Percentiles rank a stretch among this genome's conserved stretches.
Evolutionary conservation across 2,113 vertebrate species (phyloP).

Genomic region (Tragelaphus scriptus): DNA sequence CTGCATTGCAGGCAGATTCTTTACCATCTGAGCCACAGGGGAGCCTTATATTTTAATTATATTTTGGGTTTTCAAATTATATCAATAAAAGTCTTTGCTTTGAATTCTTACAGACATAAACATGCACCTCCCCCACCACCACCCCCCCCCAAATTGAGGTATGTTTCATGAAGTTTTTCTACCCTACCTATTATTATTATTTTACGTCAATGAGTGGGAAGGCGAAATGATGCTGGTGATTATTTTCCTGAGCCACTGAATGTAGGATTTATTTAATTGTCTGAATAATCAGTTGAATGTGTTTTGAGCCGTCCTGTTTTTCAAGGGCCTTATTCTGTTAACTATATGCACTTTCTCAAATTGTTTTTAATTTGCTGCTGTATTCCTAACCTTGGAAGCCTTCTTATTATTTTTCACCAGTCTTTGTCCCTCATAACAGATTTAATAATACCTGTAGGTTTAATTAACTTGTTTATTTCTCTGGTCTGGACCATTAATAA

Average conservation of each 20-base stretch:
- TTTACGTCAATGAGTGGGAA: neutral
- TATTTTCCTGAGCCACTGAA: slow-evolving; percentile 12
- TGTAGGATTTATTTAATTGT: slow-evolving; percentile 40
- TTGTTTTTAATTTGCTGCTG: slow-evolving; percentile 29
- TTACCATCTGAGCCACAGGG: neutral
- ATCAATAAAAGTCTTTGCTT: slow-evolving; percentile 8
- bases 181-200: neutral
- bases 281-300: slow-evolving; percentile 45
- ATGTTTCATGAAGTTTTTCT: neutral
- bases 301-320: slow-evolving; percentile 25
- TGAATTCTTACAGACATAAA: neutral
- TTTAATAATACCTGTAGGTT: slow-evolving; percentile 53
- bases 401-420: neutral
- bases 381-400: slow-evolving; percentile 16
- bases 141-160: neutral
- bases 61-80: neutral
- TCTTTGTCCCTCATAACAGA: neutral
- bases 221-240: neutral
- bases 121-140: too few species aligned
- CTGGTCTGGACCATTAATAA: slow-evolving; percentile 31
- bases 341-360: slow-evolving; percentile 14
- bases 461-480: slow-evolving; percentile 67
- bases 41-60: neutral
- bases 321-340: slow-evolving; percentile 19
- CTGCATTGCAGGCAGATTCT: neutral